Conservation (phyloP, 2,113 vertebrate species). For the Aspiorhynchus laticeps region DNA sequence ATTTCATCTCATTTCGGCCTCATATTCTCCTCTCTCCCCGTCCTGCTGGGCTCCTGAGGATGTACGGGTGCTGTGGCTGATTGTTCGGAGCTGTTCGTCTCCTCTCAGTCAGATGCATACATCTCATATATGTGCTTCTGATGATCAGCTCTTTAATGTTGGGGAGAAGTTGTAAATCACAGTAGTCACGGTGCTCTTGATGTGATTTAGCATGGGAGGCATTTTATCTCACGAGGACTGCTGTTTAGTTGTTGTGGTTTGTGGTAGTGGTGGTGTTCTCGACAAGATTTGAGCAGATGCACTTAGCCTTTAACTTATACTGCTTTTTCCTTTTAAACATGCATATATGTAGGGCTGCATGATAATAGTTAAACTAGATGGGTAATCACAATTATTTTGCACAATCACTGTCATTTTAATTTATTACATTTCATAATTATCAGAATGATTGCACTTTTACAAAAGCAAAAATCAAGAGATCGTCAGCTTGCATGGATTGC, state of each 20-base stretch:
- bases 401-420: neutral
- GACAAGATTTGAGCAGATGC: neutral
- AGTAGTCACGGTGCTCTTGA: slow-evolving; percentile 4
- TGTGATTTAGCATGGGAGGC: slow-evolving; percentile 8
- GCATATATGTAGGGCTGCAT: neutral
- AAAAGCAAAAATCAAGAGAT: no score
- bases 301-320: neutral
- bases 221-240: neutral
- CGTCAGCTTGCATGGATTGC: no score
- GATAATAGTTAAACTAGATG: neutral
- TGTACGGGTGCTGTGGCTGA: slow-evolving; percentile 56
- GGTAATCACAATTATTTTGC: neutral
- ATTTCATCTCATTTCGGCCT: slow-evolving; percentile 72
- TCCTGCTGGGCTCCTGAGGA: slow-evolving; percentile 62
- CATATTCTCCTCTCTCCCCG: slow-evolving; percentile 55
- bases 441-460: no score
- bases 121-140: slow-evolving; percentile 53
- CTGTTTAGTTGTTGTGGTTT: neutral
- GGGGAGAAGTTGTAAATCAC: slow-evolving; percentile 3
- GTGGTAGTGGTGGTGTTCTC: neutral
- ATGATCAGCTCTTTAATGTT: slow-evolving; percentile 53
- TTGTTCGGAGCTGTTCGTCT: slow-evolving; percentile 60
- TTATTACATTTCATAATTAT: neutral
- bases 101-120: slow-evolving; percentile 59
- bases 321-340: neutral